These are phyloP conservation scores for Amblyraja radiata DNA, from an alignment of 2,797 vertebrate genomes.

Conservation along the genomic window DNA sequence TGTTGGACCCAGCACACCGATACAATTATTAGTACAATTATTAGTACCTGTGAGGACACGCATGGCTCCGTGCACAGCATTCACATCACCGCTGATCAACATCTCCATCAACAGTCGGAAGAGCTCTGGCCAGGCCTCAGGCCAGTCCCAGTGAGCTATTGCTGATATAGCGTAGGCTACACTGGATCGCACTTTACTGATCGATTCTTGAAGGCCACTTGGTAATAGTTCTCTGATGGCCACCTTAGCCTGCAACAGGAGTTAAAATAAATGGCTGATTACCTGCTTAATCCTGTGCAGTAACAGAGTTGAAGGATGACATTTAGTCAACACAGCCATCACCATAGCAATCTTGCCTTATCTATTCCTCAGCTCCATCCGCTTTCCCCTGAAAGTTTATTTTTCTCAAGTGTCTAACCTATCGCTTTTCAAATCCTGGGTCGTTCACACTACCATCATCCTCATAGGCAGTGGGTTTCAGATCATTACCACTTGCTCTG, in stretches of 20 bases:
- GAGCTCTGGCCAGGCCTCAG: conserved; percentile 94
- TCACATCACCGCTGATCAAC: conserved; percentile 90
- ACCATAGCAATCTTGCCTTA: not conserved
- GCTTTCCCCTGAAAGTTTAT: not conserved
- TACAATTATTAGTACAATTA: not conserved
- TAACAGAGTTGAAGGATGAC: too few species aligned
- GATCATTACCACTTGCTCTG: too few species aligned
- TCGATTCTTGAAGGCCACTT: conserved; percentile 79
- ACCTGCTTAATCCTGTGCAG: too few species aligned
- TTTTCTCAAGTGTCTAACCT: too few species aligned
- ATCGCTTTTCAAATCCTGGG: too few species aligned
- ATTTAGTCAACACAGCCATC: not conserved
- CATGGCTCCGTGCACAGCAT: conserved; percentile 94
- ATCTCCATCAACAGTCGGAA: conserved; percentile 96
- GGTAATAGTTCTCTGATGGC: conserved; percentile 90
- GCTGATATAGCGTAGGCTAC: conserved; percentile 94
- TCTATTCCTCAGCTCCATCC: not conserved
- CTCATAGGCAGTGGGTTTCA: too few species aligned
- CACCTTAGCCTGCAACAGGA: conserved; percentile 73
- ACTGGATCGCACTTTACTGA: conserved; percentile 96
- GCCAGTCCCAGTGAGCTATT: conserved; percentile 98
- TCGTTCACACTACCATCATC: too few species aligned
- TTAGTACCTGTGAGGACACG: conserved; percentile 85
- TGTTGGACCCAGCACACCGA: too few species aligned
- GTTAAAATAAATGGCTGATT: not conserved